Percentiles rank a stretch among this genome's conserved stretches.
phyloP scores from a whole-genome alignment of 2,113 vertebrate genomes.

The Climacteris rufus region DNA sequence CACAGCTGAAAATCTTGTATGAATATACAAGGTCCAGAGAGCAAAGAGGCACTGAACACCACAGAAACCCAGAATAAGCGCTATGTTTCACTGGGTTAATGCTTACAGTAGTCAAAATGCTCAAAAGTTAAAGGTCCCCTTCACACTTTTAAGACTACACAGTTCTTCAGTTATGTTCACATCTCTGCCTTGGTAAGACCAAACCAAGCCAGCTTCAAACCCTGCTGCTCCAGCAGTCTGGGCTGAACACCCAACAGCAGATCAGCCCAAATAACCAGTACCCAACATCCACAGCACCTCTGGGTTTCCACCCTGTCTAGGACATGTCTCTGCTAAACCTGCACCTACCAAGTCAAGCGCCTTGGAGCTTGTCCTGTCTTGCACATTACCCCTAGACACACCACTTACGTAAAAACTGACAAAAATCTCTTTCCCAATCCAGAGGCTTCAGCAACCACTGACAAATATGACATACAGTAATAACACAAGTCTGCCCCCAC shows the following conservation, averaged over 20 bases:
- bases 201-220: neutral
- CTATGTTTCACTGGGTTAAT: neutral
- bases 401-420: neutral
- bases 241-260: neutral
- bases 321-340: neutral
- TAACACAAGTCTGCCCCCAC: neutral
- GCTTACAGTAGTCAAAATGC: neutral
- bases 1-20: slow-evolving; percentile 17
- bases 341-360: neutral
- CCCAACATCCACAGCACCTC: neutral
- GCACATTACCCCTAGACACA: neutral
- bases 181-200: neutral
- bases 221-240: neutral
- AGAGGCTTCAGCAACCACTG: slow-evolving; percentile 3
- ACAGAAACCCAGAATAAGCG: neutral
- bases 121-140: neutral
- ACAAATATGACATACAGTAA: neutral
- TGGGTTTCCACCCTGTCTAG: neutral
- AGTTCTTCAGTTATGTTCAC: neutral
- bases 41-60: neutral
- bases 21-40: neutral
- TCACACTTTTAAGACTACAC: neutral
- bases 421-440: slow-evolving; percentile 19
- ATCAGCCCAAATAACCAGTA: neutral
- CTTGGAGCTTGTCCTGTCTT: neutral